These are phyloP conservation scores for Cerastis rubricosa DNA, from an alignment of 2,888 invertebrate genomes.

Conservation along the genomic window DNA sequence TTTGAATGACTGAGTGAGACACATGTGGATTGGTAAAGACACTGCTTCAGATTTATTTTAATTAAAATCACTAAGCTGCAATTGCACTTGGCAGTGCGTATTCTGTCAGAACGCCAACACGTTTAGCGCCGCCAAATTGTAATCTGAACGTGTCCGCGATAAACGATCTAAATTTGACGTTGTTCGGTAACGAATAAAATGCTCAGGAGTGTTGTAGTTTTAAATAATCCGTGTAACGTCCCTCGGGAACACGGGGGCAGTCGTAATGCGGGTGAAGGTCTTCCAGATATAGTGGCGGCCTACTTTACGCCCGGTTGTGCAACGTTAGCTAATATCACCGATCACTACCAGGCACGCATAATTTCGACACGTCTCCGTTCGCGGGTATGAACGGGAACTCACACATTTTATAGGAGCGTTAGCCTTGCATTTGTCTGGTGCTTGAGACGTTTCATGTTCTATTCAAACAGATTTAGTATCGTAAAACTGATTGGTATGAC, in stretches of 20 bases:
- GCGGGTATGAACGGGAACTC: slow-evolving; percentile 64
- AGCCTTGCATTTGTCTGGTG: slow-evolving; percentile 65
- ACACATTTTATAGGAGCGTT: slow-evolving; percentile 64
- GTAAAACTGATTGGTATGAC: slow-evolving; percentile 19
- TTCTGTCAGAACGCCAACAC: slow-evolving; percentile 63
- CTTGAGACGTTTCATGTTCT: slow-evolving; percentile 43
- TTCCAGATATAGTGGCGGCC: slow-evolving; percentile 86
- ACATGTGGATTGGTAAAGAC: slow-evolving; percentile 13
- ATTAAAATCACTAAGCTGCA: slow-evolving; percentile 46
- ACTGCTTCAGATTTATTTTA: slow-evolving; percentile 42
- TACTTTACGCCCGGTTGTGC: slow-evolving; percentile 83
- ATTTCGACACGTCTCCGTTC: slow-evolving; percentile 75
- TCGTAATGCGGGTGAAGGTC: slow-evolving; percentile 88
- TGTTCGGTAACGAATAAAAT: slow-evolving; percentile 47
- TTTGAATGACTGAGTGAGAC: slow-evolving; percentile 23
- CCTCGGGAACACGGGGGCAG: slow-evolving; percentile 79
- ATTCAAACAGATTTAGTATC: slow-evolving; percentile 28
- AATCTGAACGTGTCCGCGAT: slow-evolving; percentile 54
- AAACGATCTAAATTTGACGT: slow-evolving; percentile 63
- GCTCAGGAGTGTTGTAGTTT: slow-evolving; percentile 56
- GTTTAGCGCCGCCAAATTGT: slow-evolving; percentile 63
- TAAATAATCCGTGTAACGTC: slow-evolving; percentile 72
- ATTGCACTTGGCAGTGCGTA: slow-evolving; percentile 64
- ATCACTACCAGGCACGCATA: slow-evolving; percentile 72
- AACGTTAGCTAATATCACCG: slow-evolving; percentile 74